Evolutionary conservation across 1,140 invertebrate genomes (phyloP).

Genomic region (Oreohelix idahoensis): DNA sequence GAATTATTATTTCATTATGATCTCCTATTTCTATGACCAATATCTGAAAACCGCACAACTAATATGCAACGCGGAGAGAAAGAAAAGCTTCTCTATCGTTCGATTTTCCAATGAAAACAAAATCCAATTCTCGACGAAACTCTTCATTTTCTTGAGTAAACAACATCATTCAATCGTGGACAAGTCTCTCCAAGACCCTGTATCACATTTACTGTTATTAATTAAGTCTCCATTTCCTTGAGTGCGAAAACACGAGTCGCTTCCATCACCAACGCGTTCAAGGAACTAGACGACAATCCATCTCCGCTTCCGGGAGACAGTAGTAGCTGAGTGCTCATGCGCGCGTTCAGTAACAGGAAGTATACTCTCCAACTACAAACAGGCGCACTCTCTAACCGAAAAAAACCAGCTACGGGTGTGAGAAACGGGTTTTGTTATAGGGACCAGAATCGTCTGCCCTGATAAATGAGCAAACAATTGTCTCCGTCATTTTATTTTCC

Average conservation of each 20-base stretch:
- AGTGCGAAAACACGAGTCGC: conserved; percentile 13
- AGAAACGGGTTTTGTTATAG: not conserved
- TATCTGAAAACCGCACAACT: too few species aligned
- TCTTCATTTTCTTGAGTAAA: conserved; percentile 19
- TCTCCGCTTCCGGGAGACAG: conserved; percentile 13
- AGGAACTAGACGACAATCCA: conserved; percentile 8
- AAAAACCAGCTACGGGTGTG: not conserved
- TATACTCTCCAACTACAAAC: conserved; percentile 18
- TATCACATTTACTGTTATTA: conserved; percentile 29
- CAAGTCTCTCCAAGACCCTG: not conserved
- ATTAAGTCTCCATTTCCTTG: conserved; percentile 28
- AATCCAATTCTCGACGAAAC: not conserved
- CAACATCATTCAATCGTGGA: conserved; percentile 13
- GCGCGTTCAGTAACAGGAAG: conserved; percentile 20
- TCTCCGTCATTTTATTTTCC: not conserved
- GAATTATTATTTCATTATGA: too few species aligned
- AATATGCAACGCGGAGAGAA: not conserved
- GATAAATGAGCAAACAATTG: conserved; percentile 18
- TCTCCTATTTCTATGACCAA: too few species aligned
- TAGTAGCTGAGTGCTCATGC: conserved; percentile 1
- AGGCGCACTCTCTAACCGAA: conserved; percentile 11
- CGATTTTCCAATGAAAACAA: conserved; percentile 14
- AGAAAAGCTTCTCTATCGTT: not conserved
- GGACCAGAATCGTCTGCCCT: not conserved
- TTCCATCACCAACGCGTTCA: not conserved